Evolutionary conservation across 2,113 vertebrate species (phyloP).

Genomic region (Hippocampus barbouri): DNA sequence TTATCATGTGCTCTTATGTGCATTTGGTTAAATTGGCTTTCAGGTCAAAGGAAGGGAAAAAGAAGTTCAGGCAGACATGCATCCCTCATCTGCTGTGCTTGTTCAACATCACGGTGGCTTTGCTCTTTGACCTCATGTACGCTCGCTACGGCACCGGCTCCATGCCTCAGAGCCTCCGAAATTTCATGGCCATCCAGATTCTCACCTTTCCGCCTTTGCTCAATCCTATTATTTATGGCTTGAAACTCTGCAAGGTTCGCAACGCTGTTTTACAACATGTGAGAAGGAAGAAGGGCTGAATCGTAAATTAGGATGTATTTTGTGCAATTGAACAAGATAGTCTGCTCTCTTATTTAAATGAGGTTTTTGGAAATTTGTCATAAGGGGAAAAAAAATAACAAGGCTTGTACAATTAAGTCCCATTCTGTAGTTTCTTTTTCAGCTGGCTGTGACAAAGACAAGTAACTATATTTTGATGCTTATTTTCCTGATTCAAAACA

Average conservation of each 20-base stretch:
- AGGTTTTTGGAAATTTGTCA: neutral
- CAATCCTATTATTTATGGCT: slow-evolving; percentile 53
- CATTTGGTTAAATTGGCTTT: slow-evolving; percentile 24
- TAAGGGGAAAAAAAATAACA: neutral
- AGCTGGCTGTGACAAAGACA: neutral
- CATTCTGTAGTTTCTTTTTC: neutral
- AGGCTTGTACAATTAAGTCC: neutral
- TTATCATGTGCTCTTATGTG: slow-evolving; percentile 33
- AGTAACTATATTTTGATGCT: no score
- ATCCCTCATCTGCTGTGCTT: slow-evolving; percentile 41
- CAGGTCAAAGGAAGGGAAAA: slow-evolving; percentile 22
- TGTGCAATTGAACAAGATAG: neutral
- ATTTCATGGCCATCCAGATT: slow-evolving; percentile 53
- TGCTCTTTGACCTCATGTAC: slow-evolving; percentile 45
- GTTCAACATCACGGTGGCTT: slow-evolving; percentile 22
- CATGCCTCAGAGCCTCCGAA: slow-evolving; percentile 25
- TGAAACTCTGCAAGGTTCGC: slow-evolving; percentile 31
- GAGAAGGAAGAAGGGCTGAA: neutral
- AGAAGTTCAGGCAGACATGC: slow-evolving; percentile 46
- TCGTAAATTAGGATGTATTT: neutral
- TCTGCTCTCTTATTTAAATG: neutral
- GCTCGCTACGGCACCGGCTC: slow-evolving; percentile 38
- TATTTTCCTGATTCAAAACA: no score
- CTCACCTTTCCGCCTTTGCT: slow-evolving; percentile 40
- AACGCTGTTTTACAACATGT: neutral